Evolutionary conservation across 2,888 invertebrate genomes (phyloP).

Genomic region (Dimorphilus gyrociliatus): DNA sequence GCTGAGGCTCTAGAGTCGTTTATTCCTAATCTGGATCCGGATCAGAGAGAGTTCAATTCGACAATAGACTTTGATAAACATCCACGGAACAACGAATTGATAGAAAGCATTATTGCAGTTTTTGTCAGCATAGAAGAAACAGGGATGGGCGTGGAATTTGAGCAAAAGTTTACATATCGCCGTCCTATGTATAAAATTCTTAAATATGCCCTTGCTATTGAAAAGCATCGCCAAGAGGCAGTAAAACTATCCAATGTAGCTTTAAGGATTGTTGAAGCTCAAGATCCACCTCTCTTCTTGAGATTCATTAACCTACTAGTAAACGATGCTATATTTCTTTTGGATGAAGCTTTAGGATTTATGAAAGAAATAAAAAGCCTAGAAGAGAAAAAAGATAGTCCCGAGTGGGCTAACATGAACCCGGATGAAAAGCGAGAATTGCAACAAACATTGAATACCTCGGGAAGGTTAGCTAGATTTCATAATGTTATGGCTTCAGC

Average conservation of each 20-base stretch:
- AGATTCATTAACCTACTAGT: conserved; percentile 88
- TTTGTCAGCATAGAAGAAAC: conserved; percentile 97
- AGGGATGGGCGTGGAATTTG: conserved; percentile 82
- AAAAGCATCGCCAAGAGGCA: conserved; percentile 56
- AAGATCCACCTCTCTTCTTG: conserved; percentile 74
- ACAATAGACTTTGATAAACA: conserved; percentile 42
- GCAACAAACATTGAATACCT: too few species aligned
- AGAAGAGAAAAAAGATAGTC: too few species aligned
- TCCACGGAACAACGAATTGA: conserved; percentile 49
- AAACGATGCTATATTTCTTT: conserved; percentile 85
- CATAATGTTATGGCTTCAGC: conserved; percentile 79
- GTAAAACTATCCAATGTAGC: too few species aligned
- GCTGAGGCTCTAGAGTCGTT: conserved; percentile 76
- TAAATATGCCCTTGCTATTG: conserved; percentile 71
- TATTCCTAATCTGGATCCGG: conserved; percentile 44
- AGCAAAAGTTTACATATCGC: conserved; percentile 89
- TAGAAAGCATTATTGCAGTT: conserved; percentile 63
- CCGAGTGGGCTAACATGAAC: too few species aligned
- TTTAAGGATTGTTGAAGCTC: too few species aligned
- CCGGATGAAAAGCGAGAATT: too few species aligned
- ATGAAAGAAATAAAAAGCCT: too few species aligned
- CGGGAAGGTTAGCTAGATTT: conserved; percentile 64
- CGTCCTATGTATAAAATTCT: conserved; percentile 85
- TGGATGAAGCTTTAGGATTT: conserved; percentile 71
- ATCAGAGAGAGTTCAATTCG: conserved; percentile 6